These are phyloP conservation scores for Agelas oroides DNA, from an alignment of 37 sponge, comb jelly and placozoan genomes.

Conservation along the genomic window DNA sequence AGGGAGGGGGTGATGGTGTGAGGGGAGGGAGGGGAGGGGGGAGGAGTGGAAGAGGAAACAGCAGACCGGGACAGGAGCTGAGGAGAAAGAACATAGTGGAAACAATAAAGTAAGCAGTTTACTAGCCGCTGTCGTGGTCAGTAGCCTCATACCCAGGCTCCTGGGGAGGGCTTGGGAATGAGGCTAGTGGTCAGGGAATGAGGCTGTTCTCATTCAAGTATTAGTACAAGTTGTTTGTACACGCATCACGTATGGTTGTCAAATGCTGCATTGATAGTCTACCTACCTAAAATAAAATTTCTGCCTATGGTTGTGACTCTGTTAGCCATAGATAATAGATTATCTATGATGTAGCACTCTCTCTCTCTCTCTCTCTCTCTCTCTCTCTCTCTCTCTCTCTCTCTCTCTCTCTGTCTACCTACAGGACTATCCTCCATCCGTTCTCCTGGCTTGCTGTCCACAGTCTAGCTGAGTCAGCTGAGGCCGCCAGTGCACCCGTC, in stretches of 20 bases:
- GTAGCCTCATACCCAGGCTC: no score
- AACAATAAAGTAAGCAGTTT: background rate
- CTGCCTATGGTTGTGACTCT: no score
- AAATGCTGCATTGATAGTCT: no score
- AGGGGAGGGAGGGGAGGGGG: background rate
- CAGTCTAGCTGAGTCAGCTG: constrained; percentile 63
- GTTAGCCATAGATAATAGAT: no score
- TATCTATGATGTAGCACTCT: no score
- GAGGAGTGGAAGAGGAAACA: background rate
- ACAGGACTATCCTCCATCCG: constrained; percentile 40
- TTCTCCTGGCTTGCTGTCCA: constrained; percentile 75
- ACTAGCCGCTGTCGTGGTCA: background rate
- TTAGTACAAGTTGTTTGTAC: no score
- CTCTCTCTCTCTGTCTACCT: background rate
- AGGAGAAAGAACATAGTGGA: background rate
- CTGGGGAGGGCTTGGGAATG: no score
- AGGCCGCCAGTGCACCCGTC: constrained; percentile 59
- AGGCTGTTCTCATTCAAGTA: no score
- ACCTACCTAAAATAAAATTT: no score
- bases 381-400: background rate
- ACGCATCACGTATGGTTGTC: no score
- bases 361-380: background rate
- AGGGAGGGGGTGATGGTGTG: background rate
- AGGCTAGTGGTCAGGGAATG: no score
- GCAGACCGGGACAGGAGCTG: background rate